These are phyloP conservation scores for Drosophila sulfurigaster DNA, from an alignment of 1,140 invertebrate genomes.

Conservation along the genomic window DNA sequence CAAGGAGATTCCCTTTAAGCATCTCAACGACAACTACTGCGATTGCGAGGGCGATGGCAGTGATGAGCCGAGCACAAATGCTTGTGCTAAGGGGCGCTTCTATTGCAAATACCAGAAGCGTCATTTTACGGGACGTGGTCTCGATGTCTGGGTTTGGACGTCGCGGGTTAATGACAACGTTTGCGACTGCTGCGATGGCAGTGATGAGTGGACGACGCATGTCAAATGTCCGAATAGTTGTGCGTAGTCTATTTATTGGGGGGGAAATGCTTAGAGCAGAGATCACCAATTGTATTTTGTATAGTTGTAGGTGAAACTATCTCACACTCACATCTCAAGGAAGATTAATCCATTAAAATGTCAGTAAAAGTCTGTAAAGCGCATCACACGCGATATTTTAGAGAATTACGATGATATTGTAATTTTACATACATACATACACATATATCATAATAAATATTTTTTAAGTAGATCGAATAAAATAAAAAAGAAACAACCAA, in stretches of 20 bases:
- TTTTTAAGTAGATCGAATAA: constrained; percentile 59
- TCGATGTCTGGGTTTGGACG: constrained; percentile 85
- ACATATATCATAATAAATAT: constrained; percentile 37
- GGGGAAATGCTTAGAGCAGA: constrained; percentile 13
- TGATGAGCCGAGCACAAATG: constrained; percentile 96
- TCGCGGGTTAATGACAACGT: constrained; percentile 96
- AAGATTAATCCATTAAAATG: constrained; percentile 34
- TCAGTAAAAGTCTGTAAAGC: constrained; percentile 50
- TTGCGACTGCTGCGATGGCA: constrained; percentile 96
- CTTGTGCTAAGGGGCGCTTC: constrained; percentile 93
- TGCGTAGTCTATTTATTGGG: constrained; percentile 54
- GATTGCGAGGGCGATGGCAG: constrained; percentile 93
- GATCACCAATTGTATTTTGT: not conserved
- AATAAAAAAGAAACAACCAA: not conserved
- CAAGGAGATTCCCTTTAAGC: constrained; percentile 85
- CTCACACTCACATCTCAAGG: constrained; percentile 53
- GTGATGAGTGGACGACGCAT: constrained; percentile 87
- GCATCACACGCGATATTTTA: constrained; percentile 74
- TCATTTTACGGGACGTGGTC: constrained; percentile 82
- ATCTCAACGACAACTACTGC: constrained; percentile 97
- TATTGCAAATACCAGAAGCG: constrained; percentile 86
- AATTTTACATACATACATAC: constrained; percentile 46
- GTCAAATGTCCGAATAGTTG: constrained; percentile 69
- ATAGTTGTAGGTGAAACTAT: constrained; percentile 16
- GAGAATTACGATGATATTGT: constrained; percentile 70